A percentile compares a stretch with the other conserved stretches of the same genome.
phyloP scores from a whole-genome alignment of 2,113 vertebrate genomes.

The Sinocyclocheilus anshuiensis region DNA sequence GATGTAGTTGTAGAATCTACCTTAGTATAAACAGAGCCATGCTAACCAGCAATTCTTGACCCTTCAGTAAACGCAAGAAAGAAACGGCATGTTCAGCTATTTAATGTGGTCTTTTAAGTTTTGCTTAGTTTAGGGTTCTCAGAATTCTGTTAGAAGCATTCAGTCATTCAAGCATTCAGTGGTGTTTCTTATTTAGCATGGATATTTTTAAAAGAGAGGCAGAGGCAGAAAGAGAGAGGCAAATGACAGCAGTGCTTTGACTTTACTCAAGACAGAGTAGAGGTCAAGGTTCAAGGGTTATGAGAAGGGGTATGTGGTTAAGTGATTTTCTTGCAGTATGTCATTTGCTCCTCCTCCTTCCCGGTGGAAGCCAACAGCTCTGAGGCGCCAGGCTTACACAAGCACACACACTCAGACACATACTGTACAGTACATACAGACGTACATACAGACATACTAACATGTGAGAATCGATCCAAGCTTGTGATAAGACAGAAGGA shows the following conservation, averaged over 20 bases:
- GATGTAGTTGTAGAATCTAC: too few species aligned
- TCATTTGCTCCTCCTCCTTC: constrained; percentile 22
- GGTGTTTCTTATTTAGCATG: neutral
- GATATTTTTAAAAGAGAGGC: neutral
- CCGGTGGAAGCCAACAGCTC: constrained; percentile 9
- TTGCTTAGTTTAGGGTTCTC: neutral
- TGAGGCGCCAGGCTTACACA: constrained; percentile 37
- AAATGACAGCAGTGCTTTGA: constrained; percentile 29
- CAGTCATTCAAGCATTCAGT: neutral
- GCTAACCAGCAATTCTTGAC: neutral
- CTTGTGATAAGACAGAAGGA: constrained; percentile 18
- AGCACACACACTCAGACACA: constrained; percentile 60
- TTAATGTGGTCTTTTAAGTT: neutral
- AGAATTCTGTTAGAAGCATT: neutral
- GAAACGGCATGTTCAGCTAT: neutral
- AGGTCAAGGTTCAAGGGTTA: constrained; percentile 72
- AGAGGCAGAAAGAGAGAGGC: neutral
- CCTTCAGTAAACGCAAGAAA: neutral
- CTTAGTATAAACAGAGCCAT: neutral
- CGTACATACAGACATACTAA: constrained; percentile 16
- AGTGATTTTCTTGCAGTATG: constrained; percentile 56
- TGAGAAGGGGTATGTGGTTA: constrained; percentile 64
- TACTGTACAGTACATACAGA: constrained; percentile 15
- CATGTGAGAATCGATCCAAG: constrained; percentile 10
- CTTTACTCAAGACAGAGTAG: constrained; percentile 40